Evolutionary conservation across 1,140 invertebrate genomes (phyloP).

Genomic region (Drosophila neocordata): DNA sequence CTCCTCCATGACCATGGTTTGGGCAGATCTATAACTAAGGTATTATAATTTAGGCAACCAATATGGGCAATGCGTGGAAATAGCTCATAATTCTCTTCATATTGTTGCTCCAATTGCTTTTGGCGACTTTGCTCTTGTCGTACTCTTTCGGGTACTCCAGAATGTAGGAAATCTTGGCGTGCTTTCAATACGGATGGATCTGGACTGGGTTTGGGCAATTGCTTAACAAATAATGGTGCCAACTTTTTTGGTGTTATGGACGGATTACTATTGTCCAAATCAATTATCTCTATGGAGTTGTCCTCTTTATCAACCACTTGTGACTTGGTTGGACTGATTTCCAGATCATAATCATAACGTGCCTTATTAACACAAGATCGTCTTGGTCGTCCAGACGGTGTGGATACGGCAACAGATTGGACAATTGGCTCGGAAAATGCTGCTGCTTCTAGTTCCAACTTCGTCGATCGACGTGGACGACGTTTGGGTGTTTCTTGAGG

Average conservation of each 20-base stretch:
- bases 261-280: constrained; percentile 63
- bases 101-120: constrained; percentile 69
- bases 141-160: constrained; percentile 85
- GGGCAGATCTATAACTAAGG: background rate
- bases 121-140: constrained; percentile 83
- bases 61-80: constrained; percentile 85
- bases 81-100: constrained; percentile 79
- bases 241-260: constrained; percentile 81
- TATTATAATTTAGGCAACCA: constrained; percentile 18
- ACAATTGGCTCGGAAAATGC: constrained; percentile 6
- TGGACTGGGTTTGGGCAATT: constrained; percentile 83
- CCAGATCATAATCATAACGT: constrained; percentile 74
- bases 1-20: constrained; percentile 29
- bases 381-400: constrained; percentile 62
- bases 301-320: constrained; percentile 17
- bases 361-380: constrained; percentile 71
- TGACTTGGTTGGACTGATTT: constrained; percentile 61
- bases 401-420: constrained; percentile 6
- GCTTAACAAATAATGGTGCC: constrained; percentile 85
- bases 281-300: constrained; percentile 52
- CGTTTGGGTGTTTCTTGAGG: constrained; percentile 58
- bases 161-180: constrained; percentile 85
- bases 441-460: background rate
- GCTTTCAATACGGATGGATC: constrained; percentile 84
- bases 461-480: constrained; percentile 28